Conservation (phyloP, 2,113 vertebrate species). For the Tympanuchus pallidicinctus region DNA sequence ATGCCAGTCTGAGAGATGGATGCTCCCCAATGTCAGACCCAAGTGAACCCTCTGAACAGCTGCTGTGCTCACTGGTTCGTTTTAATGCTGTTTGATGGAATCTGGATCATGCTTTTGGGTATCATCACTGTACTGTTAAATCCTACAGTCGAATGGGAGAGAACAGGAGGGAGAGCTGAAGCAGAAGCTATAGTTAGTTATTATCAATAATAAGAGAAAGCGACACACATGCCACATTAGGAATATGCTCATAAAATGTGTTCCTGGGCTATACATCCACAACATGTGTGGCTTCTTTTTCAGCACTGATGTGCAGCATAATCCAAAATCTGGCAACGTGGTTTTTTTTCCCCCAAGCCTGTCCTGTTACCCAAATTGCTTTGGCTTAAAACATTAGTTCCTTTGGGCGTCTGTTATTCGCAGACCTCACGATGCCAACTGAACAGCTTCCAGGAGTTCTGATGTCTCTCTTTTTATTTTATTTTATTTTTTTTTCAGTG, state of each 20-base stretch:
- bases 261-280: neutral
- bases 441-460: slow-evolving; percentile 69
- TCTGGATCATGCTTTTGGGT: neutral
- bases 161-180: neutral
- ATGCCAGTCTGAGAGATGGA: neutral
- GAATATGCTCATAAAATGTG: neutral
- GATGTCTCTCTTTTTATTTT: slow-evolving; percentile 67
- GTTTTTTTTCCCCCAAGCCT: slow-evolving; percentile 41
- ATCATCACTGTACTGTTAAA: neutral
- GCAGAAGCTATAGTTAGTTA: neutral
- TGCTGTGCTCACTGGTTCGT: neutral
- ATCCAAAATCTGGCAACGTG: slow-evolving; percentile 55
- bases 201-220: neutral
- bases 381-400: slow-evolving; percentile 73
- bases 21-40: neutral
- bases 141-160: fast-evolving
- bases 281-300: slow-evolving; percentile 51
- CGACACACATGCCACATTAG: neutral
- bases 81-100: neutral
- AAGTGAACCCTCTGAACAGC: fast-evolving
- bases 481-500: slow-evolving; percentile 47
- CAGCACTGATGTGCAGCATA: slow-evolving; percentile 40
- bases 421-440: slow-evolving; percentile 56
- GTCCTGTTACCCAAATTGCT: slow-evolving; percentile 70
- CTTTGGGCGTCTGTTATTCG: slow-evolving; percentile 66